Percentiles rank a stretch among this genome's conserved stretches.
These are phyloP conservation scores for Galeopsomyia nigrocyanea DNA, from an alignment of 2,888 invertebrate genomes.

Conservation along the genomic window DNA sequence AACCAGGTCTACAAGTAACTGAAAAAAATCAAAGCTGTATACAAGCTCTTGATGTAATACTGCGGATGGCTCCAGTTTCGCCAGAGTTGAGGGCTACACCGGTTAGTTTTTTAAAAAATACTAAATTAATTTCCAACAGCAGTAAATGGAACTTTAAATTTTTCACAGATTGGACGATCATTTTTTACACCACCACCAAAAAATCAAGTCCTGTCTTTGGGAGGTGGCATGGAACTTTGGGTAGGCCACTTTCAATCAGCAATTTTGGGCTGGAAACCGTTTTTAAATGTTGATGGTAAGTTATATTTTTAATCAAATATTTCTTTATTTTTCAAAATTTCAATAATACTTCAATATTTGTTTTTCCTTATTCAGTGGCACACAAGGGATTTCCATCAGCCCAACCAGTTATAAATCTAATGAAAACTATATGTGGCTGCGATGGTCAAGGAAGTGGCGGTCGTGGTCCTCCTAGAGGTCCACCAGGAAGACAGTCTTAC, in stretches of 20 bases:
- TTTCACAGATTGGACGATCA: constrained; percentile 31
- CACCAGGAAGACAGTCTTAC: too few species aligned
- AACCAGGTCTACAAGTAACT: constrained; percentile 76
- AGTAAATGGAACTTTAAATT: background rate
- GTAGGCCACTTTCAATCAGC: constrained; percentile 94
- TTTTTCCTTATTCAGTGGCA: constrained; percentile 73
- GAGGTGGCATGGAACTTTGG: constrained; percentile 91
- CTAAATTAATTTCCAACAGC: background rate
- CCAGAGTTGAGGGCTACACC: constrained; percentile 70
- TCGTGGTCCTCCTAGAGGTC: too few species aligned
- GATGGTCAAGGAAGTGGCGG: background rate
- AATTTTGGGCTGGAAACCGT: constrained; percentile 87
- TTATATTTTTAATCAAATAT: constrained; percentile 11
- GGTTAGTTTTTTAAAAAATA: constrained; percentile 47
- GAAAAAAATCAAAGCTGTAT: constrained; percentile 77
- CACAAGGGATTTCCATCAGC: constrained; percentile 83
- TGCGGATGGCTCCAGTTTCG: constrained; percentile 74
- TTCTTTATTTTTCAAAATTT: constrained; percentile 5
- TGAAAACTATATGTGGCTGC: constrained; percentile 53
- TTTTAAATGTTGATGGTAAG: constrained; percentile 89
- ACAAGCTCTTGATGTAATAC: constrained; percentile 87
- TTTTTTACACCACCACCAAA: constrained; percentile 50
- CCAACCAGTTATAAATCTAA: constrained; percentile 70
- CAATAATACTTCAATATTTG: background rate
- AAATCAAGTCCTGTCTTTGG: constrained; percentile 74